These are phyloP conservation scores for Acanthurus leucopareius DNA, from an alignment of 2,797 vertebrate genomes.

Conservation along the genomic window DNA sequence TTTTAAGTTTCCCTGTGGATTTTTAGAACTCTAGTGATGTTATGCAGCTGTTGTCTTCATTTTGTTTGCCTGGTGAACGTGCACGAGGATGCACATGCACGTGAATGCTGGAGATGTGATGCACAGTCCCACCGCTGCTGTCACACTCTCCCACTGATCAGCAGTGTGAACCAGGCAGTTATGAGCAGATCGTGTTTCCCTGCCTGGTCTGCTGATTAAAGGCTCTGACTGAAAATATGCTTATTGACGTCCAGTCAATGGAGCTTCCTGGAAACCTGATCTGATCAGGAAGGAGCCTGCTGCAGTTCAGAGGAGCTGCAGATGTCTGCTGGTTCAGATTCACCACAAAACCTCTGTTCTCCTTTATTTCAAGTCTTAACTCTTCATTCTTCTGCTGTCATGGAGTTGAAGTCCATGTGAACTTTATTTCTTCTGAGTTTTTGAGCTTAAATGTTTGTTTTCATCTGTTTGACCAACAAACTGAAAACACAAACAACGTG, in stretches of 20 bases:
- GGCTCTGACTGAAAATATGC: not conserved
- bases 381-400: not conserved
- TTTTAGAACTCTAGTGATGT: not conserved
- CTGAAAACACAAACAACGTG: no score
- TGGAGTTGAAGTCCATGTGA: no score
- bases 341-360: no score
- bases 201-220: conserved; percentile 16
- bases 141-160: no score
- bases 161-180: not conserved
- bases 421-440: no score
- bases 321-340: not conserved
- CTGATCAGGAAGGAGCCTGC: conserved; percentile 16
- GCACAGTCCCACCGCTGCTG: no score
- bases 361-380: no score
- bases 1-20: not conserved
- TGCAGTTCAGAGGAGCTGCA: not conserved
- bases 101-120: no score
- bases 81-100: no score
- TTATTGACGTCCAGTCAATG: conserved; percentile 18
- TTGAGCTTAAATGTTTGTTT: no score
- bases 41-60: not conserved
- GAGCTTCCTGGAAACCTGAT: conserved; percentile 35
- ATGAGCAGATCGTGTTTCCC: conserved; percentile 31
- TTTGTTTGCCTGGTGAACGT: no score
- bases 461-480: no score